phyloP scores from a whole-genome alignment of 2,888 invertebrate species.

The Patella ulyssiponensis region DNA sequence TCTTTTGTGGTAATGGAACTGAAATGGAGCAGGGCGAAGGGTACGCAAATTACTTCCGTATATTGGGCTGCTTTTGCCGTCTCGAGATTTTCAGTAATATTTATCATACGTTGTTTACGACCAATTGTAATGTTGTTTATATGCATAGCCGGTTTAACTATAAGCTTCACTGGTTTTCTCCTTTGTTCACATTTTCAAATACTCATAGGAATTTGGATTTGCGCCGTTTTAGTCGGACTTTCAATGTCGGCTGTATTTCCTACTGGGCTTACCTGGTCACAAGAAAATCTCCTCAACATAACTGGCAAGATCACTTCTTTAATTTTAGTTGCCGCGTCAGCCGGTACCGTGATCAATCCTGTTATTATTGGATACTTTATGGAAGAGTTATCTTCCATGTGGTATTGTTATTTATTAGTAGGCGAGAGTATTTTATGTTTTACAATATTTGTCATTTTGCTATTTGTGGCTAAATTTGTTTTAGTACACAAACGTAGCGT shows the following conservation, averaged over 20 bases:
- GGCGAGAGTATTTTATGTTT: conserved; percentile 48
- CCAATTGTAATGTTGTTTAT: conserved; percentile 59
- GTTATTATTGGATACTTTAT: conserved; percentile 66
- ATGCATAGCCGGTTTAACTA: conserved; percentile 15
- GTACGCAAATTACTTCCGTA: conserved; percentile 65
- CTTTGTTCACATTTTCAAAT: conserved; percentile 42
- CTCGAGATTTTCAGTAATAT: conserved; percentile 67
- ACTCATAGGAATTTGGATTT: conserved; percentile 53
- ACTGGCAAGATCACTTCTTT: conserved; percentile 69
- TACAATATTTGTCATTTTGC: conserved; percentile 44
- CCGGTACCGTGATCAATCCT: conserved; percentile 70
- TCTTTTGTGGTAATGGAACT: conserved; percentile 66
- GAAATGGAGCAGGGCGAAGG: conserved; percentile 59
- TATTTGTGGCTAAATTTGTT: conserved; percentile 11
- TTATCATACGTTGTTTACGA: conserved; percentile 62
- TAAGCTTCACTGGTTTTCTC: conserved; percentile 45
- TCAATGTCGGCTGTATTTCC: conserved; percentile 72
- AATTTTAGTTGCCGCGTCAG: conserved; percentile 67
- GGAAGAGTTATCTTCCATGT: conserved; percentile 58
- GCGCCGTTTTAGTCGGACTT: conserved; percentile 64
- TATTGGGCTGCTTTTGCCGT: conserved; percentile 72
- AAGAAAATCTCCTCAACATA: conserved; percentile 66
- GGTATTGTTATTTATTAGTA: conserved; percentile 65
- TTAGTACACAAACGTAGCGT: no score
- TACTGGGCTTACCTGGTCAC: conserved; percentile 70